phyloP scores from a whole-genome alignment of 2,113 vertebrate genomes.

The Budorcas taxicolor region DNA sequence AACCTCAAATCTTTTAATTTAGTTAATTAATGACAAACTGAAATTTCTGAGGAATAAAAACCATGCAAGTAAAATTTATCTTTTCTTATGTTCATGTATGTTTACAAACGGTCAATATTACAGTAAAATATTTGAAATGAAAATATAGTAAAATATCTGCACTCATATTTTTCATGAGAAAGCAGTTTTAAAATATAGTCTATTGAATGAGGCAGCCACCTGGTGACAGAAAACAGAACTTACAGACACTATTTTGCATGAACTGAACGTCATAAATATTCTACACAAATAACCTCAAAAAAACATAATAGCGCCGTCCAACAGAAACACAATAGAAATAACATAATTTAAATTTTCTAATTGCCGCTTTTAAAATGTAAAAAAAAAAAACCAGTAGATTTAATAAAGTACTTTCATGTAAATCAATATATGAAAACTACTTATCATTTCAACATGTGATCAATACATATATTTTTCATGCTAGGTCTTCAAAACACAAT shows the following conservation, averaged over 20 bases:
- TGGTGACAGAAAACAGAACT: neutral
- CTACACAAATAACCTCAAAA: neutral
- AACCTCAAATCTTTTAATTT: neutral
- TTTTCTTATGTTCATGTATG: neutral
- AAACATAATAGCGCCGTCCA: neutral
- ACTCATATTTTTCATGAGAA: neutral
- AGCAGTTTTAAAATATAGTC: neutral
- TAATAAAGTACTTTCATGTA: neutral
- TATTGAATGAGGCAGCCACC: slow-evolving; percentile 51
- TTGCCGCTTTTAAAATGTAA: neutral
- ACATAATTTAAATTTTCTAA: neutral
- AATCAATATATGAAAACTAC: neutral
- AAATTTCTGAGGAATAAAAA: slow-evolving; percentile 8
- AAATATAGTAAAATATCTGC: neutral
- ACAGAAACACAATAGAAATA: neutral
- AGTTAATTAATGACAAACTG: neutral
- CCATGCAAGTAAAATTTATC: neutral
- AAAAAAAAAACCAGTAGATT: neutral
- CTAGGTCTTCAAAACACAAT: neutral
- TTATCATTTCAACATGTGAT: neutral
- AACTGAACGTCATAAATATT: neutral
- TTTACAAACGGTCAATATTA: neutral
- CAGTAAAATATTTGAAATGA: neutral
- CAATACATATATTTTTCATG: neutral
- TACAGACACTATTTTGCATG: neutral